These are phyloP conservation scores for Theristus sp. DNA, from an alignment of 2,888 invertebrate genomes.

Conservation along the genomic window DNA sequence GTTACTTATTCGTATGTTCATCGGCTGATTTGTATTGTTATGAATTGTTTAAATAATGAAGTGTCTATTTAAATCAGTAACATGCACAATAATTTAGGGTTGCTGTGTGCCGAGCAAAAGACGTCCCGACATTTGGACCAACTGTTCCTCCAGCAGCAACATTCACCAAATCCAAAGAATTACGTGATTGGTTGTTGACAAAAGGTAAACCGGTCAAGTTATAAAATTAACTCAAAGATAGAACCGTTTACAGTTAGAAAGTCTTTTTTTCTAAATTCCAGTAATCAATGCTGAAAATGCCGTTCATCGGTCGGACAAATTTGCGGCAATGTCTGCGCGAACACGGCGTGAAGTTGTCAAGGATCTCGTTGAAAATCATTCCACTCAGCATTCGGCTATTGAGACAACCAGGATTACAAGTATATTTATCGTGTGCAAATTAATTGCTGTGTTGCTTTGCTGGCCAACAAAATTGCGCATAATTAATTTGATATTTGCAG, in stretches of 20 bases:
- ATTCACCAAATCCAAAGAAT: constrained; percentile 71
- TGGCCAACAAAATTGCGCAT: too few species aligned
- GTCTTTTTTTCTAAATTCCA: too few species aligned
- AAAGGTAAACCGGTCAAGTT: constrained; percentile 41
- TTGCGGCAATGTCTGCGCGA: constrained; percentile 84
- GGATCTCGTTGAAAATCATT: constrained; percentile 67
- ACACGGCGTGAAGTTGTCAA: constrained; percentile 86
- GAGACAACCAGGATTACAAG: background rate
- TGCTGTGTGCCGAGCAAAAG: constrained; percentile 57
- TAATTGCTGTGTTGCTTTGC: too few species aligned
- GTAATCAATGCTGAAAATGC: constrained; percentile 91
- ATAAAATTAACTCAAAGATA: too few species aligned
- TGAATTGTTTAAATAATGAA: background rate
- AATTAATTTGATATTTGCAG: too few species aligned
- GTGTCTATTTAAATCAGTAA: background rate
- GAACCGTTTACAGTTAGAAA: too few species aligned
- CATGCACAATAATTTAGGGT: constrained; percentile 23
- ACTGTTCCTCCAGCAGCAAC: constrained; percentile 67
- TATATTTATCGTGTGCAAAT: too few species aligned
- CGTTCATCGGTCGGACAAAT: constrained; percentile 83
- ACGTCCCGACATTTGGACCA: constrained; percentile 89
- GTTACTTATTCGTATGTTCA: constrained; percentile 61
- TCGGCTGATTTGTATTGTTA: too few species aligned
- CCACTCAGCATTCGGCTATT: constrained; percentile 39
- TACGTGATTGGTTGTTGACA: constrained; percentile 78